Base-by-base conservation (phyloP, 2,888 invertebrate genomes). In the Dyspetes luteomarginatus region DNA sequence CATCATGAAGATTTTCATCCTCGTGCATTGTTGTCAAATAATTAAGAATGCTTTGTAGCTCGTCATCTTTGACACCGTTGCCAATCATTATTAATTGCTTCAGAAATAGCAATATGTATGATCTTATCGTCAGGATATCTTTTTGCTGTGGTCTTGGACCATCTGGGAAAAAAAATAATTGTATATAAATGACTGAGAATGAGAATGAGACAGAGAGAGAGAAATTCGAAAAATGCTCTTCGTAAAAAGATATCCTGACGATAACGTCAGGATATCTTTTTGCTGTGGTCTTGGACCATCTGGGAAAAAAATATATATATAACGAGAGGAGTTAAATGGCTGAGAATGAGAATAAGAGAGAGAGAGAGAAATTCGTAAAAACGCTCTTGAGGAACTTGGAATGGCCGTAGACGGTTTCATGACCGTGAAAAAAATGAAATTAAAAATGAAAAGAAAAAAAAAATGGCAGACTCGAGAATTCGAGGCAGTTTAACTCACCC, bases 1-100 rank as follows among this genome's bases (percentile, higher is more conserved):
- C 99, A 92, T 99, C 99, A 91, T 98, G 98, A 80, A 99, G 94
- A 92, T 99, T 99, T 92, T 99, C 99, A 92, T 99, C 99, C 97
- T 99, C 99, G 91, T 99, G 97, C 94, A 99, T 97, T 80, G 99
- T 99, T 30, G 98, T 98, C 86, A 99, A 94, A 92, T 98, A 99
- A 94, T 99, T 99, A 80, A 99, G 94, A 91, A 99, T 97, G 87
- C 98, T 98, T 93, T 99, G 99, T 72, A 99, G 94, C 92, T 99
- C 99, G 92, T 99, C 99, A 90, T 99, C 99, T 92, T 99, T 98
- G 50, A 98, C 97, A 30, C 98, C 98, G 91, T 98, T 98, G 24
- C 98, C 97, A 92, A 98, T 97, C 96, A 98, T 97, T 88, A 99
- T 98, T 64, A 99, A 93, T 93, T 99, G 98, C 92, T 98, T 98